A percentile compares a stretch with the other conserved stretches of the same genome.
Evolutionary conservation across 2,113 vertebrate genomes (phyloP).

Genomic region (Sarotherodon lohbergeri): DNA sequence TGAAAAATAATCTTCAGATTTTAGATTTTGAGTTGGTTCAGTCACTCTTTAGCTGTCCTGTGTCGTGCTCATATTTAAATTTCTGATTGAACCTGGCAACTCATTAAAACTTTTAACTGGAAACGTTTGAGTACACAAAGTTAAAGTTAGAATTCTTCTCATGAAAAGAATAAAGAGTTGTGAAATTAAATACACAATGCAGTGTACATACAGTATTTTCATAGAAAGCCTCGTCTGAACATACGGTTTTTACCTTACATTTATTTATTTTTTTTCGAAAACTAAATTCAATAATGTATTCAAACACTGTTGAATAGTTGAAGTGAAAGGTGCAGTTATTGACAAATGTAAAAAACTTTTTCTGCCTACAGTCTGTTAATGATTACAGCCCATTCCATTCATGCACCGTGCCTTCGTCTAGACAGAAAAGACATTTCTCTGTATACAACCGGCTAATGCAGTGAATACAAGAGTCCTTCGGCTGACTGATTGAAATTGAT

Average conservation of each 20-base stretch:
- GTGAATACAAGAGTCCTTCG: neutral
- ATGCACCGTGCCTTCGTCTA: neutral
- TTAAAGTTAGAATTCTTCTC: neutral
- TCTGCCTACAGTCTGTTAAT: neutral
- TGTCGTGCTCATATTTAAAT: neutral
- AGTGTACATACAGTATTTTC: neutral
- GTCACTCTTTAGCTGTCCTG: neutral
- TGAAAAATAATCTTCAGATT: neutral
- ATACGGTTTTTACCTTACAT: neutral
- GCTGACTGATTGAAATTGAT: slow-evolving; percentile 15
- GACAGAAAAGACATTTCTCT: neutral
- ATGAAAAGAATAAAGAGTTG: neutral
- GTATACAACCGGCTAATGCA: neutral
- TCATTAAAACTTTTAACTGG: neutral
- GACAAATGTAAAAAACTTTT: neutral
- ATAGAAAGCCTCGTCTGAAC: neutral
- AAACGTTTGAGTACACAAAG: neutral
- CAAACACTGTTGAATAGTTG: neutral
- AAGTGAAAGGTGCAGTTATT: neutral
- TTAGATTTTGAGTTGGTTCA: neutral
- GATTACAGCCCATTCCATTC: neutral
- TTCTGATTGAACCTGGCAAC: neutral
- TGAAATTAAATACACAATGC: neutral
- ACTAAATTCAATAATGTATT: neutral
- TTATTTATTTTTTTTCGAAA: neutral